Percentiles rank a stretch among this genome's conserved stretches.
Evolutionary conservation across 2,113 vertebrate genomes (phyloP).

Genomic region (Anser cygnoides): DNA sequence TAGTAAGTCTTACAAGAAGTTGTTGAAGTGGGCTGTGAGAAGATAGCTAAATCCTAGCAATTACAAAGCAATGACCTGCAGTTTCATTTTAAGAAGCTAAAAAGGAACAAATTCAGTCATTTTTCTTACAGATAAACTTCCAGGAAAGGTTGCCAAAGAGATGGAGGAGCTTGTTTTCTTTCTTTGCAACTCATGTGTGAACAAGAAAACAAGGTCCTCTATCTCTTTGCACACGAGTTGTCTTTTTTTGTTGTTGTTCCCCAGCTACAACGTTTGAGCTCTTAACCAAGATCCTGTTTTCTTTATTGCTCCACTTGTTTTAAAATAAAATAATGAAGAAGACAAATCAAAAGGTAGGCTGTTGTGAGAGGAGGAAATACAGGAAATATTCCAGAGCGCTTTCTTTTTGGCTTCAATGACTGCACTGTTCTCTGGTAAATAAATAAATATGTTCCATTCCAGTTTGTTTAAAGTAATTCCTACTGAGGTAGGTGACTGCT

Average conservation of each 20-base stretch:
- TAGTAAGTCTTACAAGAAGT: not conserved
- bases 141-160: not conserved
- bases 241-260: not conserved
- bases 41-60: not conserved
- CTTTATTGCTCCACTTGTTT: not conserved
- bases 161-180: not conserved
- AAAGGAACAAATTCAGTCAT: not conserved
- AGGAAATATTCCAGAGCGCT: not conserved
- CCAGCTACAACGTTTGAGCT: not conserved
- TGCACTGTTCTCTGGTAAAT: not conserved
- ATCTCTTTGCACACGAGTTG: not conserved
- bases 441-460: not conserved
- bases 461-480: not conserved
- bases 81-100: not conserved
- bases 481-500: not conserved
- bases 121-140: not conserved
- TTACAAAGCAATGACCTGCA: not conserved
- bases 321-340: not conserved
- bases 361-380: not conserved
- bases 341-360: not conserved
- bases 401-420: not conserved
- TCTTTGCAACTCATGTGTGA: not conserved
- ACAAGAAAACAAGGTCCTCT: not conserved
- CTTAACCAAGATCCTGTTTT: not conserved
- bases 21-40: not conserved